Evolutionary conservation across 2,797 vertebrate species (phyloP), one percentile per base, ranked within the genome.

Genomic region (Triplophysa yarkandensis): DNA sequence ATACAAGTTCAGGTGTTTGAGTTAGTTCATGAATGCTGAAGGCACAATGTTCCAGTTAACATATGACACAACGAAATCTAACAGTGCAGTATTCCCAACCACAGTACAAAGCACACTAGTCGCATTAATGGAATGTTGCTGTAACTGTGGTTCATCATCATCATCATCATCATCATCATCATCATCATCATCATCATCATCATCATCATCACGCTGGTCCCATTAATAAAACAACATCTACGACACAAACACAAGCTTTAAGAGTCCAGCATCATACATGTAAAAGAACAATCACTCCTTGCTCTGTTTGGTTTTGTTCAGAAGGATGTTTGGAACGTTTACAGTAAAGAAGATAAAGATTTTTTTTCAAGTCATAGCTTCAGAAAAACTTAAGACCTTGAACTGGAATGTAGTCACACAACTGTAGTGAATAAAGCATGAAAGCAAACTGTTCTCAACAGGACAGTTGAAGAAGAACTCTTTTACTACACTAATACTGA

Each of bases 1-100:
- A 82, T 87, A 88, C 88, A 89, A 85, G 87, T 84, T 87, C 86
- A 86, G 84, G 86, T 85, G 87, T 89, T 87, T 75, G 87, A 89
- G 88, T 92, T 88, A 90, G 89, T 88, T 86, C 85, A 89, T 88
- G 85, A 91, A 92, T 91, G 88, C 85, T 89, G 90, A 92, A 93
- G 92, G 92, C 92, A 93, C 91, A 90, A 89, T 85, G 90, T 91
- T 93, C 91, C 92, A 93, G 92, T 93, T 93, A 87, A 89, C 65
- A 88, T 54, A 23, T 13, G 50, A 10, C 11, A 36, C 21, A 6
- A n/a, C 13, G 34, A 50, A 36, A 36, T 14, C 66, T n/a, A 19
- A 68, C 52, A 57, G 25, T 30, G 54, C 68, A 58, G 52, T 16
- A 19, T 68, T 13, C 11, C 23, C 65, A 48, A 46, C 43, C 17